phyloP scores from a whole-genome alignment of 2,113 vertebrate species.

The Corapipo altera region DNA sequence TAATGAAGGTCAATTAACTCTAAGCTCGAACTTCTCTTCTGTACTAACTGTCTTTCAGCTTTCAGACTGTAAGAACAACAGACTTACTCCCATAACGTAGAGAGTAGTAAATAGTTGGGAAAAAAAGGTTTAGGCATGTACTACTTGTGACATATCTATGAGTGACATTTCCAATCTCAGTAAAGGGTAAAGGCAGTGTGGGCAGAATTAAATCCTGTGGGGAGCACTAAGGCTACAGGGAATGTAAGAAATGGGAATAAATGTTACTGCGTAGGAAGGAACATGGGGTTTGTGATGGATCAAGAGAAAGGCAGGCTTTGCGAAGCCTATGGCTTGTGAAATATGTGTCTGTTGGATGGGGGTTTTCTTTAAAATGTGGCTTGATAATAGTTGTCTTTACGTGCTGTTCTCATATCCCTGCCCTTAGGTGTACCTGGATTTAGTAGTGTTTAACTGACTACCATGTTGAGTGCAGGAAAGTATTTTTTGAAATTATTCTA shows the following conservation, averaged over 20 bases:
- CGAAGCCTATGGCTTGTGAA: neutral
- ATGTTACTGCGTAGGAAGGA: neutral
- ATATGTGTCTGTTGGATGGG: neutral
- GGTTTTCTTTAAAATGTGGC: neutral
- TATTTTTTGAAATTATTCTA: neutral
- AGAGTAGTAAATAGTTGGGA: neutral
- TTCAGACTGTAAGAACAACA: neutral
- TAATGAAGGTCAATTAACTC: neutral
- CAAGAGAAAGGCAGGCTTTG: neutral
- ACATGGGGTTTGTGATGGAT: neutral
- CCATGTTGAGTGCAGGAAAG: neutral
- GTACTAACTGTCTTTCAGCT: neutral
- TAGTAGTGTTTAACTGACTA: neutral
- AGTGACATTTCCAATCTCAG: neutral
- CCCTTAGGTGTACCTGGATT: neutral
- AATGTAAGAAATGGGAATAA: slow-evolving; percentile 6
- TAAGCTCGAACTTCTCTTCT: neutral
- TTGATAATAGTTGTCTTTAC: neutral
- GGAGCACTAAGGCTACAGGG: neutral
- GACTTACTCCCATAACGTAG: neutral
- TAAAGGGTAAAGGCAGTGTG: neutral
- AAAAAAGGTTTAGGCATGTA: neutral
- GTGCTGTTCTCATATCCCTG: neutral
- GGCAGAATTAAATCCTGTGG: neutral
- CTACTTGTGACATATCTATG: neutral